Conservation (phyloP, 2,797 vertebrate genomes). For the Propithecus perrieri region DNA sequence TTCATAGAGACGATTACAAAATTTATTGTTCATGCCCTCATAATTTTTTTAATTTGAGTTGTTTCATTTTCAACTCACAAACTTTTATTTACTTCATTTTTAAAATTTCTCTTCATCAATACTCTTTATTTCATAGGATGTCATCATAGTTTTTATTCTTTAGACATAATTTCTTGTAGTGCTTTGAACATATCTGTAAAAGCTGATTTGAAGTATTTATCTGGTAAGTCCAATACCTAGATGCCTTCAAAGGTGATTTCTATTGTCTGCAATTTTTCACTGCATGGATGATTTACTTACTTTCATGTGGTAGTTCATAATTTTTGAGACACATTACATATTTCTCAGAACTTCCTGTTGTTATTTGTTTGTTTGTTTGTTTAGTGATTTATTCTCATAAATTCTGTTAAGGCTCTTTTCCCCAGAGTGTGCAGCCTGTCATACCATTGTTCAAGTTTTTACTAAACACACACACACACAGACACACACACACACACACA, state of each 20-base stretch:
- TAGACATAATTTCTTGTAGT: neutral
- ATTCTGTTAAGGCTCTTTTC: neutral
- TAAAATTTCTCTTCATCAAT: neutral
- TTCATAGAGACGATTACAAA: neutral
- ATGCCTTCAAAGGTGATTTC: neutral
- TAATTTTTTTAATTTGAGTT: neutral
- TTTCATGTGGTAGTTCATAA: neutral
- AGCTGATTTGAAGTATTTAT: neutral
- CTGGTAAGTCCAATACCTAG: neutral
- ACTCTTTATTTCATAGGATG: neutral
- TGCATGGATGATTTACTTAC: neutral
- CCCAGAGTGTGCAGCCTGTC: neutral
- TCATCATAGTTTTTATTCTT: neutral
- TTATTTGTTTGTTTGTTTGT: neutral
- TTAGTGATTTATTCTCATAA: neutral
- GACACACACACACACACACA: too few relatives aligned
- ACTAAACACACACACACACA: neutral
- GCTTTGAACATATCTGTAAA: neutral
- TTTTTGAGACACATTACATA: neutral
- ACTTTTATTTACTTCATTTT: neutral
- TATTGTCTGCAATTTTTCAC: neutral
- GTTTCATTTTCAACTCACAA: neutral
- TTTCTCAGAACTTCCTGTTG: neutral
- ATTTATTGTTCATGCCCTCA: neutral
- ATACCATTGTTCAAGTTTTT: neutral